Base-by-base conservation (phyloP, 1,140 invertebrate genomes). In the Vanessa atalanta region DNA sequence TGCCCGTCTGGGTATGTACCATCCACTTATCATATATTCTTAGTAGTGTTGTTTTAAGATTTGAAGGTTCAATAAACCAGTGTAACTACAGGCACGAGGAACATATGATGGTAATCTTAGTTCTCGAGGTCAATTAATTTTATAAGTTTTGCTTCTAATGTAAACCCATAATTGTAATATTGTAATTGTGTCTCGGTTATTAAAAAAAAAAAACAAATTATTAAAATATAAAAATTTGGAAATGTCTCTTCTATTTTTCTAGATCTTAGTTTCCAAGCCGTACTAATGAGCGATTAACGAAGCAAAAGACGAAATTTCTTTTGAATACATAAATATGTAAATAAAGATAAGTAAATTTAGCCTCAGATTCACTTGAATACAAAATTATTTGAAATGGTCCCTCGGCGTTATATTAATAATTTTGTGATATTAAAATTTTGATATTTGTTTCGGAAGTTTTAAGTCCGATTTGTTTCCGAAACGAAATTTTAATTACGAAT, bases 281-380 rank as follows among this genome's bases (percentile, higher is more conserved):
- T 74, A 70, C 65, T 77, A 79, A 81, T 79, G 78, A 76, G 70
- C 69, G 75, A 80, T 79, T 79, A 80, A 78, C 65, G 50, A 50
- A 47, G 15, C 67, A 37, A 12, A 31, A n/a, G 48, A 67, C 31
- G 63, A 55, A 74, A 82, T 55, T 80, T 79, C 75, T 75, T 79
- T 77, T 79, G 77, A 80, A 82, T 83, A 78, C 55, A 79, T 80
- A 80, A 83, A 81, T 83, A 83, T 78, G 75, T 79, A 75, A 75
- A 70, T 75, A 70, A 61, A 75, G 47, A 70, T 75, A 65, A 75
- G 60, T 70, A 47, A 64, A 55, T 74, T 69, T 70, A 47, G n/a
- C 57, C 68, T 51, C 68, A 23, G 53, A 51, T 70, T 75, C 50
- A 60, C 31, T 68, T 43, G 68, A 78, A 79, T 77, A 80, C 55